These are phyloP conservation scores for Solea solea DNA, from an alignment of 2,113 vertebrate species.

Conservation along the genomic window DNA sequence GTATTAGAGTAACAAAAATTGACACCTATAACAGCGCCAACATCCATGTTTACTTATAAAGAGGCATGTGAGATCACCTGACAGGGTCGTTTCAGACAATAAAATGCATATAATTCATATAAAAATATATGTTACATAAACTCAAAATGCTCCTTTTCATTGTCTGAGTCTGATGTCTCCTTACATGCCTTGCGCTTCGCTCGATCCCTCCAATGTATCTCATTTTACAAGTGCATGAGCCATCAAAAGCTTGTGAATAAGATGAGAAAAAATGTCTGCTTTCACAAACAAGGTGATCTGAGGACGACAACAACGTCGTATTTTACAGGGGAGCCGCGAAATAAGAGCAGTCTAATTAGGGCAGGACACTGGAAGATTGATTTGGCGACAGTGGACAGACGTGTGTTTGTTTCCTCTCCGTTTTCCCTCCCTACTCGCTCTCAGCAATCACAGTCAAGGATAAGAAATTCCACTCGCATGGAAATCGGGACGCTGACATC, in stretches of 20 bases:
- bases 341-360: constrained; percentile 53
- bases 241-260: constrained; percentile 34
- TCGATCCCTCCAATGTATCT: not conserved
- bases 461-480: constrained; percentile 61
- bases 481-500: constrained; percentile 57
- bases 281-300: constrained; percentile 50
- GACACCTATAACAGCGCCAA: not conserved
- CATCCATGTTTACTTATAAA: not conserved
- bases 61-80: not conserved
- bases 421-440: constrained; percentile 23
- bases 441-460: constrained; percentile 58
- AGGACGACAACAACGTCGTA: constrained; percentile 35
- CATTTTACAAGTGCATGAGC: not conserved
- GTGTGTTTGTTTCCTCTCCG: constrained; percentile 54
- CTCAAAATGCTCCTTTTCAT: not conserved
- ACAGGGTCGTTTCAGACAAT: not conserved
- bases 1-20: not conserved
- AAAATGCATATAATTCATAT: too few species aligned
- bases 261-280: constrained; percentile 37
- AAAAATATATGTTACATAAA: not conserved
- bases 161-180: not conserved
- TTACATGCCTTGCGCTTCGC: not conserved
- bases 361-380: constrained; percentile 53
- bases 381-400: constrained; percentile 39
- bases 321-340: constrained; percentile 45